A percentile compares a stretch with the other conserved stretches of the same genome.
These are phyloP conservation scores for Procambarus clarkii DNA, from an alignment of 1,140 invertebrate genomes.

Conservation along the genomic window DNA sequence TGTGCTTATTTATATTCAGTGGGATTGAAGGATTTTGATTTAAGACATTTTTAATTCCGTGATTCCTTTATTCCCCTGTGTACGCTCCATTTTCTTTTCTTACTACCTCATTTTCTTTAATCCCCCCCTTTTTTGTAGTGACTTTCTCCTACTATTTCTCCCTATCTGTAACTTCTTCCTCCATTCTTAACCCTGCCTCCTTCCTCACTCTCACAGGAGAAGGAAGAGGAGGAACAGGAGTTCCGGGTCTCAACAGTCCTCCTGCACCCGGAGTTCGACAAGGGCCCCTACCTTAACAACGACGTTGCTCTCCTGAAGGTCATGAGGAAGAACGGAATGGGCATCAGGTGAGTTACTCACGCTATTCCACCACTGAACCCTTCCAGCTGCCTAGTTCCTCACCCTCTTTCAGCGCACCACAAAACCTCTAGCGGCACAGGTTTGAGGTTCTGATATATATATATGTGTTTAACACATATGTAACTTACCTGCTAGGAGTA, in stretches of 20 bases:
- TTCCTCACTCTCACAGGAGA: slow-evolving; percentile 14
- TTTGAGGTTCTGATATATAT: too few relatives aligned
- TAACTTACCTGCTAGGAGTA: too few relatives aligned
- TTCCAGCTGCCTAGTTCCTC: too few relatives aligned
- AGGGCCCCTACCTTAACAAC: slow-evolving; percentile 74
- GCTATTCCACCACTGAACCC: too few relatives aligned
- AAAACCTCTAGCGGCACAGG: too few relatives aligned
- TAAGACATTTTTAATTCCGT: too few relatives aligned
- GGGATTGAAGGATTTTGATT: too few relatives aligned
- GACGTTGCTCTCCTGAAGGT: slow-evolving; percentile 76
- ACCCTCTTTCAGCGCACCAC: too few relatives aligned
- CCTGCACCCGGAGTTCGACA: slow-evolving; percentile 67
- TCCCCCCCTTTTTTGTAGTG: too few relatives aligned
- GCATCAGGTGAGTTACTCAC: slow-evolving; percentile 48
- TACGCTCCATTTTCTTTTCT: neutral
- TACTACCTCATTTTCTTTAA: neutral
- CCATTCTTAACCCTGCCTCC: neutral
- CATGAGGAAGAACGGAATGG: slow-evolving; percentile 64
- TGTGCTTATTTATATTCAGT: too few relatives aligned
- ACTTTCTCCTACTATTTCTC: neutral
- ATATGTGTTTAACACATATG: too few relatives aligned
- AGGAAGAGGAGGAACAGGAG: slow-evolving; percentile 71
- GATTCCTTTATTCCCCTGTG: neutral
- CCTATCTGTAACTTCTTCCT: neutral
- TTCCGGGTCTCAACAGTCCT: slow-evolving; percentile 71